Evolutionary conservation across 35 echinoderm and acorn worm species (phyloP).

Genomic region (Acanthaster planci): DNA sequence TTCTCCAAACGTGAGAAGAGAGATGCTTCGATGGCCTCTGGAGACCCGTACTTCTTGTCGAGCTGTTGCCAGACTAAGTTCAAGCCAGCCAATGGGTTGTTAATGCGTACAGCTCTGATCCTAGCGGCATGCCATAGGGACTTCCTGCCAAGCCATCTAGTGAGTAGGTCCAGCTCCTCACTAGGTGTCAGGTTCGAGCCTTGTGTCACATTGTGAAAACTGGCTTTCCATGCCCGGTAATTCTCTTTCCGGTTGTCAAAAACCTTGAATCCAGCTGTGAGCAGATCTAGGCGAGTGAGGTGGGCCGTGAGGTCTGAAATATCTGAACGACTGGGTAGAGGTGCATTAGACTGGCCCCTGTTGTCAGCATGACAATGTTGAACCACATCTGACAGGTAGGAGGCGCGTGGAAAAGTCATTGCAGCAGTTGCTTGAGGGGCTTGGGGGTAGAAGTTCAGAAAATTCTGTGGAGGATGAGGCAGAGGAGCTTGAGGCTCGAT

Average conservation of each 20-base stretch:
- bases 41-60: slow-evolving; percentile 21
- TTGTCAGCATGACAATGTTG: background rate
- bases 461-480: background rate
- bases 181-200: slow-evolving; percentile 17
- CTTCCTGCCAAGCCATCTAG: slow-evolving; percentile 30
- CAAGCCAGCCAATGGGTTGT: slow-evolving; percentile 21
- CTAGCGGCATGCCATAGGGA: slow-evolving; percentile 8
- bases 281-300: slow-evolving; percentile 31
- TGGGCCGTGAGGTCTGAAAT: background rate
- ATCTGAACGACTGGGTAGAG: background rate
- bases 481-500: background rate
- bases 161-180: slow-evolving; percentile 35
- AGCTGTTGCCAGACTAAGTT: slow-evolving; percentile 34
- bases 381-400: background rate
- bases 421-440: background rate
- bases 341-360: background rate
- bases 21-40: background rate
- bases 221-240: slow-evolving; percentile 45
- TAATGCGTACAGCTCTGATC: slow-evolving; percentile 10
- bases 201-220: slow-evolving; percentile 28
- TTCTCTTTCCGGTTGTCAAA: slow-evolving; percentile 59
- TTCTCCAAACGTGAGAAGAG: background rate
- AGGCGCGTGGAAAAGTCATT: background rate
- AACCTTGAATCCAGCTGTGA: slow-evolving; percentile 48
- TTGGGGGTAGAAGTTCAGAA: background rate